Base-by-base conservation (phyloP, 30 jellyfish, hydroid and myxozoan species). In the Phacellophora camtschatica region DNA sequence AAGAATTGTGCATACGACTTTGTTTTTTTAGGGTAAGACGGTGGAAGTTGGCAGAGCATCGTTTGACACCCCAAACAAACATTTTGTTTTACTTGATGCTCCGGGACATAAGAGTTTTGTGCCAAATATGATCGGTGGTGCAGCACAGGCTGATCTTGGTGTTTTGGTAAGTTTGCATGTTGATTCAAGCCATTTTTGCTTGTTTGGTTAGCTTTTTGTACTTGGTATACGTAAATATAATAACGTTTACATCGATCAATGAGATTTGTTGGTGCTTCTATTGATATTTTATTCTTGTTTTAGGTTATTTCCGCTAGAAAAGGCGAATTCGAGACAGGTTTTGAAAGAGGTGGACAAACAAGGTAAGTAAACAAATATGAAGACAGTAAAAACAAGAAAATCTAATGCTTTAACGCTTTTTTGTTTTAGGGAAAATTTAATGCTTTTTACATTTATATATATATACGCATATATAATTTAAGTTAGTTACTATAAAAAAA, bases 91-190 rank as follows among this genome's bases (percentile, higher is more conserved):
- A 30, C 99, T 95, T 20, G 99, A 95, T 82, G 99, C 99, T 6
- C 99, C 99, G 7, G 99, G 99, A 10, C 99, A 95, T 55, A 95
- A 95, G 81, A 93, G 98, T 77, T 95, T 95, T 85, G 99, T 95
- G 4, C 99, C 99, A 0, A 95, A 95, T 49, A 95, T 95, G 99
- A 95, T 95, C 68, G 98, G 99, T 55, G 99, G 99, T 20, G 98
- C 99, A 23, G 99, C 99, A 5, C 99, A 95, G 62, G 99, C 99
- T 51, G 99, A 95, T 64, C 88, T 95, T 16, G 99, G 97, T 15
- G 96, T 95, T 45, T 65, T 95, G 83, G 99, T 90, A 68, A 49
- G 94, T 49, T 29, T 18, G n/a, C n/a, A n/a, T n/a, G n/a, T n/a
- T n/a, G n/a, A n/a, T n/a, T n/a, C n/a, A n/a, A n/a, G n/a, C n/a